Conservation (phyloP, 1,140 invertebrate genomes). For the Copidosoma floridanum region DNA sequence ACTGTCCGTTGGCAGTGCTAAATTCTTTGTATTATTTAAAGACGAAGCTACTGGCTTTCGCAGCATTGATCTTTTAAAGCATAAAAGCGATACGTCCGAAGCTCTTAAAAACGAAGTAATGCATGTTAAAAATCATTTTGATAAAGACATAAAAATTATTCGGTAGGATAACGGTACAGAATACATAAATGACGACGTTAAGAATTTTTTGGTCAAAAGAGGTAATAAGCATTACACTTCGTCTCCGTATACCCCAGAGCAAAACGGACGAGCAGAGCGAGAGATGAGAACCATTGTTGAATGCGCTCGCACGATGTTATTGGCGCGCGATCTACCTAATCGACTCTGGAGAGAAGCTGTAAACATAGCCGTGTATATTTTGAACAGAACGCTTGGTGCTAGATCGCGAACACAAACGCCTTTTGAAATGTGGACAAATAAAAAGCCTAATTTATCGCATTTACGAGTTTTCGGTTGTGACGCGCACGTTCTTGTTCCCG, state of each 20-base stretch:
- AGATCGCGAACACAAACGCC: no score
- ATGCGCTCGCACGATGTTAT: no score
- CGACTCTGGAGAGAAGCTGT: constrained; percentile 11
- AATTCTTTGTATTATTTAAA: constrained; percentile 21
- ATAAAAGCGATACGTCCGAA: constrained; percentile 38
- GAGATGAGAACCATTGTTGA: no score
- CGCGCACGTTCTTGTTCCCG: no score
- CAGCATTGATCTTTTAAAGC: constrained; percentile 38
- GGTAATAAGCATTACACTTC: constrained; percentile 28
- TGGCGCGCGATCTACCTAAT: constrained; percentile 37
- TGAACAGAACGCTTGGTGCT: background rate
- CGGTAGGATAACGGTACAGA: constrained; percentile 27
- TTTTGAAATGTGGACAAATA: no score
- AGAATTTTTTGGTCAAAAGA: constrained; percentile 7
- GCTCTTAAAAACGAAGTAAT: no score
- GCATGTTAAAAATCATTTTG: constrained; percentile 27
- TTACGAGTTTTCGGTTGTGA: no score
- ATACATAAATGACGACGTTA: no score
- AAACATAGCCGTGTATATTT: constrained; percentile 3
- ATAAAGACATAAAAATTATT: background rate
- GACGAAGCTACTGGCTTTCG: no score
- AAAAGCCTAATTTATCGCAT: no score
- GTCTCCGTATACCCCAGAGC: no score
- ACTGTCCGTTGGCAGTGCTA: constrained; percentile 2
- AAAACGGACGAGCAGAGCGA: no score